A percentile compares a stretch with the other conserved stretches of the same genome.
Conservation (phyloP, 2,888 invertebrate genomes). For the Gonocerus acuteangulatus region DNA sequence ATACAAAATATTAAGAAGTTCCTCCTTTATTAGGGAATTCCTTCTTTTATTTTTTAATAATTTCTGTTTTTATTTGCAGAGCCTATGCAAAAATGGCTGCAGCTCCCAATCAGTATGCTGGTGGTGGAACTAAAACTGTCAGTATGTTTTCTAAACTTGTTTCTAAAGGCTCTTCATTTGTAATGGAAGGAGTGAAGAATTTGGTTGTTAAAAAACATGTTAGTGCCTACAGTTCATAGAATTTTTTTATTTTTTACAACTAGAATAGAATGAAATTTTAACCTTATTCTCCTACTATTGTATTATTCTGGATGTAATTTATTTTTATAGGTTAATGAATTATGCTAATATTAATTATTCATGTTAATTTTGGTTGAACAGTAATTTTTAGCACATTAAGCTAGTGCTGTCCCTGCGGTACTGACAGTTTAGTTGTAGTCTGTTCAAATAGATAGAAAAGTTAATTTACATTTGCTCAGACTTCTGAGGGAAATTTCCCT, state of each 20-base stretch:
- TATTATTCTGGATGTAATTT: background rate
- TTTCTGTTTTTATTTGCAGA: constrained; percentile 50
- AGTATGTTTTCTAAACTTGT: constrained; percentile 98
- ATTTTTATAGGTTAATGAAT: constrained; percentile 3
- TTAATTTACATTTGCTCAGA: too few relatives aligned
- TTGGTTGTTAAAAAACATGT: constrained; percentile 96
- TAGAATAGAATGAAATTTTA: too few relatives aligned
- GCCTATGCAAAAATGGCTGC: constrained; percentile 69
- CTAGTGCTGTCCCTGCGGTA: too few relatives aligned
- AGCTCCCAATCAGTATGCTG: constrained; percentile 67
- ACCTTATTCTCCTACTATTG: background rate
- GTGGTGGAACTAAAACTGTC: constrained; percentile 92
- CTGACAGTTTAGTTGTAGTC: too few relatives aligned
- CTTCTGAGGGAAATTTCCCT: too few relatives aligned
- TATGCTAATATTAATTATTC: background rate
- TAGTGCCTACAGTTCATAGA: constrained; percentile 45
- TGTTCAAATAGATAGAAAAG: too few relatives aligned
- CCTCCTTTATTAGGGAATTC: too few relatives aligned
- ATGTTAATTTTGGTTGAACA: too few relatives aligned
- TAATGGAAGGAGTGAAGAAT: constrained; percentile 99
- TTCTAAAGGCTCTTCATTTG: constrained; percentile 93
- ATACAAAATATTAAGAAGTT: too few relatives aligned
- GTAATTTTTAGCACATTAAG: too few relatives aligned
- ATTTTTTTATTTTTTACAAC: constrained; percentile 5
- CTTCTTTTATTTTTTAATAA: too few relatives aligned